Base-by-base conservation (phyloP, 2,113 vertebrate genomes). In the Toxostoma redivivum region DNA sequence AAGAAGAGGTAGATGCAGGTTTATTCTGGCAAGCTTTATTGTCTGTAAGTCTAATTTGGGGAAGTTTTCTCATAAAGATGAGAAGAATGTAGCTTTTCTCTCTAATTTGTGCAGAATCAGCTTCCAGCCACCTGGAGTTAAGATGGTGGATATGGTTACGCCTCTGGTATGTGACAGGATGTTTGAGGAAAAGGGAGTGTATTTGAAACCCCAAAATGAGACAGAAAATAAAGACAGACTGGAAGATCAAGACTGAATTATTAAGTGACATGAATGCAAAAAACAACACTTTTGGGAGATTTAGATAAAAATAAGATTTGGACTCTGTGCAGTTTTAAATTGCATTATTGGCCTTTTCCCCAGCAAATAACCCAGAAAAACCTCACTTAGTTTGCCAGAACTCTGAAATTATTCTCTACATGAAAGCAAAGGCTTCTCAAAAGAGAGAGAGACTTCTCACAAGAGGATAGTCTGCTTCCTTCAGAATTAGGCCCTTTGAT, bases 241-340 rank as follows among this genome's bases (percentile, higher is more conserved):
- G 77, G 80, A 97, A 96, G 83, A 95, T 73, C 71, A 69, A 44
- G 78, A 80, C 67, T 95, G 92, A 97, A 80, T 95, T 96, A 97
- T 97, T 95, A 91, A 91, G 97, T 94, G 92, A 70, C 77, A 93
- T 61, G 51, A 90, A 90, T 81, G 47, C 47, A 91, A 94, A 84
- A 95, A 85, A 21, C 56, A 87, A 65, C 45, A 77, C 80, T 70
- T 86, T 81, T 79, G 87, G 82, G 91, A 96, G 85, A 96, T 74
- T 74, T 67, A 83, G 85, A 77, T 83, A 90, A 88, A 95, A 94
- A 57, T 40, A 79, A 69, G 53, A 83, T 83, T 89, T 97, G 88
- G 80, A 76, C 56, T 83, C 60, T 30, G 17, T 50, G 85, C 48
- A 78, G 88, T 79, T 96, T 97, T 93, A 95, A 93, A 95, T 93